Evolutionary conservation across 2,888 invertebrate species (phyloP), one percentile per base, ranked within the genome.

Genomic region (Dicycla oo): DNA sequence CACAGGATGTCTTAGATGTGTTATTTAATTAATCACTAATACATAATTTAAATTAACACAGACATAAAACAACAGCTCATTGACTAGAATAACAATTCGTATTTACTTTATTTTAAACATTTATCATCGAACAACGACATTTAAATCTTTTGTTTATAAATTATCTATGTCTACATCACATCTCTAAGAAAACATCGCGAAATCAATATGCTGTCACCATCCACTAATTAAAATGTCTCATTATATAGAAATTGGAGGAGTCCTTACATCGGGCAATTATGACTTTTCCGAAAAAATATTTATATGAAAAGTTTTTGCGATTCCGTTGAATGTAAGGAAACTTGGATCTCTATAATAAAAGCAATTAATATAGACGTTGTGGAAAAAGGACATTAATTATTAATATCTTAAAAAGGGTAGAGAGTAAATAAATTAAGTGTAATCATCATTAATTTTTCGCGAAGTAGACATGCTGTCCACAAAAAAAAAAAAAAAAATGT

Each of bases 51-150:
- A 91, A 91, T 91, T 91, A 93, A 94, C 93, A 94, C 91, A 90
- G 89, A 92, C 86, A 89, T 92, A 91, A 93, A 92, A 94, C 89
- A 93, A 93, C 93, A 94, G 91, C 91, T 92, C 90, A 88, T 88
- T 94, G 94, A 94, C 95, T 95, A 95, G 95, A 94, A 91, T 93
- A 94, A 95, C 94, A 93, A 90, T 93, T 94, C 89, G 89, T 92
- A 91, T 89, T 82, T 83, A 73, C 81, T 89, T 91, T 90, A 85
- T 89, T 88, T 88, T 92, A 93, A 91, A 94, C 91, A 93, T 93
- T 92, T 93, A 92, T 89, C 87, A 93, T 91, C 89, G 88, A 90
- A 91, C 92, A 94, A 94, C 94, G 92, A 92, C 90, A 89, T 89
- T 91, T 87, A 91, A 88, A 90, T 87, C 85, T 88, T 88, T 88